These are phyloP conservation scores for Bursaphelenchus okinawaensis DNA, from an alignment of 2,888 invertebrate genomes.

Conservation along the genomic window DNA sequence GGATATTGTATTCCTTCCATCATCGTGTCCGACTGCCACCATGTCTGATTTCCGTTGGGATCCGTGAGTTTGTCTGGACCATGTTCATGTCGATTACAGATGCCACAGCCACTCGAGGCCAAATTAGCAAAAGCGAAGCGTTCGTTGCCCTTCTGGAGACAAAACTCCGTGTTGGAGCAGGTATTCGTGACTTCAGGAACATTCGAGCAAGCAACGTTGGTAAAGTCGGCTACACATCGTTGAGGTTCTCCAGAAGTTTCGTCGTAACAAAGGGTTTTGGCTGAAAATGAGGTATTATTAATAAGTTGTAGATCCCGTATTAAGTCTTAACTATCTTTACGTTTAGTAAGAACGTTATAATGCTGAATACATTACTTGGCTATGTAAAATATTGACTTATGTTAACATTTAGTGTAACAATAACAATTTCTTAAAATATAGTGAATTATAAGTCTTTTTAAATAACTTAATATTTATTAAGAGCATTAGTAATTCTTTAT, in stretches of 20 bases:
- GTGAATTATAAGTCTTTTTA: no score
- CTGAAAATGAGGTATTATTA: no score
- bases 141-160: slow-evolving; percentile 78
- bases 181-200: slow-evolving; percentile 89
- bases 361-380: neutral
- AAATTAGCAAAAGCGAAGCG: no score
- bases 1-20: slow-evolving; percentile 84
- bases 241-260: slow-evolving; percentile 31
- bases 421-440: no score
- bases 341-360: no score
- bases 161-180: slow-evolving; percentile 80
- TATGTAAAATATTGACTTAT: no score
- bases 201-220: slow-evolving; percentile 84
- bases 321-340: no score
- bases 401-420: no score
- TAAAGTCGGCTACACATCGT: slow-evolving; percentile 84
- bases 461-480: no score
- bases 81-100: slow-evolving; percentile 35
- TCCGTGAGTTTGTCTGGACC: slow-evolving; percentile 71
- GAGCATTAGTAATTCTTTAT: no score
- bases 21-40: slow-evolving; percentile 99
- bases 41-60: slow-evolving; percentile 80
- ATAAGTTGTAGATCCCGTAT: no score
- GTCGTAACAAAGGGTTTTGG: neutral
- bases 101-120: neutral